Evolutionary conservation across 1,140 invertebrate genomes (phyloP).

Genomic region (Drosophila erecta): DNA sequence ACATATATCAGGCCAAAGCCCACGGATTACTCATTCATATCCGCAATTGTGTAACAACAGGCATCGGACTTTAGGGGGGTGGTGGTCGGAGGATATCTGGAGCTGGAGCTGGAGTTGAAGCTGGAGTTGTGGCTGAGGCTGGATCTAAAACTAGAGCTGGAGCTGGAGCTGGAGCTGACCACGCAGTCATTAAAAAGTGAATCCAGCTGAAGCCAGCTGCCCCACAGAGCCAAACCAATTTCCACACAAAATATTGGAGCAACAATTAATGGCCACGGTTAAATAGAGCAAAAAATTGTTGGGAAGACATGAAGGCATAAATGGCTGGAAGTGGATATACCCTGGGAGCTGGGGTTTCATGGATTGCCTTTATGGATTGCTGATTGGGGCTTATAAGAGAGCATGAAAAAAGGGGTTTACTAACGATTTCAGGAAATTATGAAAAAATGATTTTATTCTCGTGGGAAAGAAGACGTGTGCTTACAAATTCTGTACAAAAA

Average conservation of each 20-base stretch:
- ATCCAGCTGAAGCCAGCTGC: slow-evolving; percentile 63
- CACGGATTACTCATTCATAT: slow-evolving; percentile 83
- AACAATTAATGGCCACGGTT: slow-evolving; percentile 74
- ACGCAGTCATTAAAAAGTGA: slow-evolving; percentile 82
- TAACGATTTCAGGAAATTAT: not conserved
- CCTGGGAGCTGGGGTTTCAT: slow-evolving; percentile 26
- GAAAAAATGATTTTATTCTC: not conserved
- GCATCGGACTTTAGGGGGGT: not conserved
- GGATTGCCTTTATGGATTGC: not conserved
- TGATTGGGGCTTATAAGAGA: not conserved
- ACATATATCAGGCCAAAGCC: slow-evolving; percentile 81
- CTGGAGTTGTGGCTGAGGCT: slow-evolving; percentile 2
- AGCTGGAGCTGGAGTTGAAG: not conserved
- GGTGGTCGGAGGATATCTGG: slow-evolving; percentile 25
- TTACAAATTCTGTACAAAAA: too few relatives aligned
- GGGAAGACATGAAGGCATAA: slow-evolving; percentile 2
- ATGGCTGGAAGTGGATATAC: slow-evolving; percentile 32
- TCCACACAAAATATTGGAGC: slow-evolving; percentile 77
- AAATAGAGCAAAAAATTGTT: slow-evolving; percentile 38
- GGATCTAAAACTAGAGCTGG: slow-evolving; percentile 47
- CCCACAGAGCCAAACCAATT: slow-evolving; percentile 65
- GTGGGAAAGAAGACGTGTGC: not conserved
- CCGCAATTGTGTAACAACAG: slow-evolving; percentile 76
- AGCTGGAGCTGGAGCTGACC: slow-evolving; percentile 12
- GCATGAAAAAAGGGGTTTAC: not conserved